Conservation (phyloP, 2,797 vertebrate genomes). For the Phylloscopus collybita region DNA sequence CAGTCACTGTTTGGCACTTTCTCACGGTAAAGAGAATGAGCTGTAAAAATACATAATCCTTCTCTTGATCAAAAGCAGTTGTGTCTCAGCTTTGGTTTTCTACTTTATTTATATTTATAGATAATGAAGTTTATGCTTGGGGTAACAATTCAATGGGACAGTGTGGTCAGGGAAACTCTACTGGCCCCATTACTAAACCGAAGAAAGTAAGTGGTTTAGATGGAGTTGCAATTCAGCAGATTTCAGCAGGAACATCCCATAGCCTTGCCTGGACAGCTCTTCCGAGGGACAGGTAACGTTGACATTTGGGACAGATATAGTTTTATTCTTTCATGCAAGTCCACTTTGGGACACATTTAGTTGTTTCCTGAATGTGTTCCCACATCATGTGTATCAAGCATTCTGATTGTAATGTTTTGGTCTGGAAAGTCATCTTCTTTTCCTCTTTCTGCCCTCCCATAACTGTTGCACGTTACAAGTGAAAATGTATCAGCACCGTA, state of each 20-base stretch:
- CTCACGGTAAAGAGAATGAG: conserved; percentile 77
- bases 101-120: conserved; percentile 62
- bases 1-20: conserved; percentile 85
- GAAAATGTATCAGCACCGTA: not conserved
- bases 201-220: conserved; percentile 88
- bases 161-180: conserved; percentile 86
- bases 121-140: conserved; percentile 89
- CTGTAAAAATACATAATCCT: not conserved
- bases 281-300: conserved; percentile 82
- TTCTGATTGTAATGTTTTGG: not conserved
- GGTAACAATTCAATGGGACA: conserved; percentile 89
- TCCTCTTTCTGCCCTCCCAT: not conserved
- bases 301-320: not conserved
- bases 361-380: not conserved
- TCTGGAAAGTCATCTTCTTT: not conserved
- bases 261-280: conserved; percentile 87
- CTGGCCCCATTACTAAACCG: conserved; percentile 86
- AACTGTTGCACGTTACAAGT: not conserved
- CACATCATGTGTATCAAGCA: not conserved
- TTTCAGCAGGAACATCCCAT: conserved; percentile 85
- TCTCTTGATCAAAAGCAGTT: not conserved
- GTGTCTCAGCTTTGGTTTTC: conserved; percentile 26
- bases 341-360: not conserved
- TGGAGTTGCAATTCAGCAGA: conserved; percentile 85
- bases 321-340: not conserved